Conservation (phyloP, 2,113 vertebrate genomes). For the Camarhynchus parvulus region DNA sequence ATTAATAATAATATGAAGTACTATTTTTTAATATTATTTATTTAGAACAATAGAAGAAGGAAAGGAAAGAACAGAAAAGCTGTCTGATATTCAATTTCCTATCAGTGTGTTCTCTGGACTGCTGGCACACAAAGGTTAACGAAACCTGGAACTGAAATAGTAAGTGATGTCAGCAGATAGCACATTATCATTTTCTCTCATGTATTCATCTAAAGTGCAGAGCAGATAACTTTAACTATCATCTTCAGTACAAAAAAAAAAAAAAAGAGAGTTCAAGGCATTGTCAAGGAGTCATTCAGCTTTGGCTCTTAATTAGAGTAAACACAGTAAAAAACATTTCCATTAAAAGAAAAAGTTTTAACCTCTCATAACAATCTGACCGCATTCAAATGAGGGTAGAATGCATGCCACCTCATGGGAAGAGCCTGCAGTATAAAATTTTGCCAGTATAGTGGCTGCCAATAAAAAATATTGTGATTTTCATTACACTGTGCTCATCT, state of each 20-base stretch:
- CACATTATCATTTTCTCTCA: neutral
- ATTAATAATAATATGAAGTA: neutral
- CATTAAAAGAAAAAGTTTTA: conserved; percentile 40
- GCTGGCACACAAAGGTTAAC: neutral
- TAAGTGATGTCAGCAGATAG: neutral
- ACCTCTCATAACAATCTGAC: conserved; percentile 41
- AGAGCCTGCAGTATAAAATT: conserved; percentile 4
- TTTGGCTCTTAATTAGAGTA: conserved; percentile 60
- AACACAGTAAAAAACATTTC: conserved; percentile 47
- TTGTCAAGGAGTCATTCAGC: neutral
- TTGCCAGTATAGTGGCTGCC: neutral
- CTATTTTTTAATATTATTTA: neutral
- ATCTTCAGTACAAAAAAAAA: neutral
- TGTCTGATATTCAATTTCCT: neutral
- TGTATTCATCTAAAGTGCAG: neutral
- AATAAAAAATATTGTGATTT: conserved; percentile 62
- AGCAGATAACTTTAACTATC: neutral
- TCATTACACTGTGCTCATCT: conserved; percentile 52
- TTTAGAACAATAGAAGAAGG: neutral
- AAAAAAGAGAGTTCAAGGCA: conserved; percentile 1
- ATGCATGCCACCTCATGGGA: conserved; percentile 8
- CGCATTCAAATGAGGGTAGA: conserved; percentile 25
- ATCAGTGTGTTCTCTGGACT: neutral
- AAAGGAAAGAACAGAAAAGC: neutral
- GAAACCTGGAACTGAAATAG: neutral